These are phyloP conservation scores for Rhinella marina DNA, from an alignment of 2,797 vertebrate species.

Conservation along the genomic window DNA sequence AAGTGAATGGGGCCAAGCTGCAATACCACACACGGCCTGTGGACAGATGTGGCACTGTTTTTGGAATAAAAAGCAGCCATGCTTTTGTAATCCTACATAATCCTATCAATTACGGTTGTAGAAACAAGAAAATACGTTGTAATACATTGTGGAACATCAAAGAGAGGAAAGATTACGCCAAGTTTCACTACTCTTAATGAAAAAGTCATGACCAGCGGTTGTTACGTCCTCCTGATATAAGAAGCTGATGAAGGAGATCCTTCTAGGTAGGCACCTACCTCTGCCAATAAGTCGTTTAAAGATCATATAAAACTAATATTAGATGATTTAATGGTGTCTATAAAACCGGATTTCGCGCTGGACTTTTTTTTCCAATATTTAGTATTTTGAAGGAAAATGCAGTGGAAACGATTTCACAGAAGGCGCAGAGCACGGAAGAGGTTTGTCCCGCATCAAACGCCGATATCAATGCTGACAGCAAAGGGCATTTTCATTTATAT, in stretches of 20 bases:
- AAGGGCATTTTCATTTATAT: slow-evolving; percentile 63
- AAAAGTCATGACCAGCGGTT: slow-evolving; percentile 14
- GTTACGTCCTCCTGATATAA: neutral
- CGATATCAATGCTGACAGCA: slow-evolving; percentile 63
- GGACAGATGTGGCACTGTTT: too few species aligned
- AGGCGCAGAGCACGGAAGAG: slow-evolving; percentile 38
- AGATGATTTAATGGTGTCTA: slow-evolving; percentile 24
- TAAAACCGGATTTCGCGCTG: slow-evolving; percentile 7
- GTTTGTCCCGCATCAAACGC: slow-evolving; percentile 50
- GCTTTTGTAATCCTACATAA: neutral
- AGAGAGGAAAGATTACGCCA: neutral
- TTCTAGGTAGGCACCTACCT: neutral
- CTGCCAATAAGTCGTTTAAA: slow-evolving; percentile 8
- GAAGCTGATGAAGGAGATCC: neutral
- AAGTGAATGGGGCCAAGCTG: too few species aligned
- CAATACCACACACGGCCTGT: too few species aligned
- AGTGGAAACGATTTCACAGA: slow-evolving; percentile 57
- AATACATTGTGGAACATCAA: neutral
- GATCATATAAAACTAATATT: slow-evolving; percentile 21
- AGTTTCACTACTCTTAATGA: neutral
- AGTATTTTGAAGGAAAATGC: slow-evolving; percentile 21
- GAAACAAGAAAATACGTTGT: neutral
- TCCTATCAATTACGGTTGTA: neutral
- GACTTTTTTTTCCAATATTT: slow-evolving; percentile 17
- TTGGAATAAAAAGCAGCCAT: too few species aligned